Evolutionary conservation across 1,140 invertebrate species (phyloP), one percentile per base, ranked within the genome.

Genomic region (Drosophila quadrilineata): DNA sequence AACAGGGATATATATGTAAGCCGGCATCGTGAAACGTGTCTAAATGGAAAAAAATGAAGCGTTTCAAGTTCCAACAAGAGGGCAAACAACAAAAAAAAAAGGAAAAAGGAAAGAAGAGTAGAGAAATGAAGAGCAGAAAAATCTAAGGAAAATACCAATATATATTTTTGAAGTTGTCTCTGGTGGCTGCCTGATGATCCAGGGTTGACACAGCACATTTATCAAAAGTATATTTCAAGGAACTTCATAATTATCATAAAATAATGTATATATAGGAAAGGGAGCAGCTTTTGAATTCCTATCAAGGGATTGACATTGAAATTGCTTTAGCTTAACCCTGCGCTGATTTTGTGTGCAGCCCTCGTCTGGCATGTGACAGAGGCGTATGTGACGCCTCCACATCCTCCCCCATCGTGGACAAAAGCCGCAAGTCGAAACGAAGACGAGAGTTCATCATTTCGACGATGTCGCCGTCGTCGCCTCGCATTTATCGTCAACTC

Each of bases 21-120:
- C 48, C 26, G 59, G 56, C 36, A 46, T 49, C 28, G 56, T 69
- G 45, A 38, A 54, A 71, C 68, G 63, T 71, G 63, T 67, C 68
- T 60, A 50, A 71, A 71, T 71, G 68, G 40, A 8, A 53, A 62
- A 59, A 56, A 71, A 67, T 29, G 49, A 65, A 66, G 49, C 63
- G 67, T 66, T 66, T 70, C 62, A 59, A 59, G 53, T 67, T 67
- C 50, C 49, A 35, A 19, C 19, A n/a, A n/a, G 50, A 38, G 29
- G 48, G 50, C 41, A 48, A 53, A 43, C 38, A 54, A 54, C 14
- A 22, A 16, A 24, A 48, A 60, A 12, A 21, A 48, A 35, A 50
- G 29, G 24, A 16, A 38, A 12, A 22, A 22, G n/a, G 24, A 26
- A 10, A 24, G 1, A 6, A 28, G n/a, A n/a, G n/a, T n/a, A n/a